A percentile compares a stretch with the other conserved stretches of the same genome.
Evolutionary conservation across 2,113 vertebrate species (phyloP).

Genomic region (Mixornis gularis): DNA sequence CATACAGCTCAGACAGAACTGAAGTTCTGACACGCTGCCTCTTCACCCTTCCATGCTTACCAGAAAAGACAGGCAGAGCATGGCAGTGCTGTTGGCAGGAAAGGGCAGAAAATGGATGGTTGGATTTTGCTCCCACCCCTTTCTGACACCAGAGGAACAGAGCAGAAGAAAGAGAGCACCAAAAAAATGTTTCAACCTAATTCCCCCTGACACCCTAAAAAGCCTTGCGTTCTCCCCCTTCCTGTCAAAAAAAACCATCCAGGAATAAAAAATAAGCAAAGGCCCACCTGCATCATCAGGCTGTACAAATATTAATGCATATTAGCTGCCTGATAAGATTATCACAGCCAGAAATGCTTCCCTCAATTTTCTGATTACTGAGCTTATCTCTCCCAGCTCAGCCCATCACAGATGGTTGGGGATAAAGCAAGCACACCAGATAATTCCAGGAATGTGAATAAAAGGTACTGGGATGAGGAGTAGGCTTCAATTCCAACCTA

Average conservation of each 20-base stretch:
- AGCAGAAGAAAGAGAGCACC: background rate
- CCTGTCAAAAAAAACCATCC: background rate
- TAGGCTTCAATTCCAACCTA: constrained; percentile 37
- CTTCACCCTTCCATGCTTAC: background rate
- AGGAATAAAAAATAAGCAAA: constrained; percentile 10
- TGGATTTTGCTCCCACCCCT: background rate
- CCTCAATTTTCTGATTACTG: constrained; percentile 73
- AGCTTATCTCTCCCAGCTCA: constrained; percentile 60
- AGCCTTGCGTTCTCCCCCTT: background rate
- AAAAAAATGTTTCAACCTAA: background rate
- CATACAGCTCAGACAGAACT: background rate
- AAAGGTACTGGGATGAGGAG: background rate
- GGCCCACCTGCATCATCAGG: constrained; percentile 36
- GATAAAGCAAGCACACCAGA: constrained; percentile 55
- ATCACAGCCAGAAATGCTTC: constrained; percentile 67
- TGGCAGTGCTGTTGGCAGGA: background rate
- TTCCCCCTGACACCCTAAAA: background rate
- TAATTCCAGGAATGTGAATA: constrained; percentile 54
- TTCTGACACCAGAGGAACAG: background rate
- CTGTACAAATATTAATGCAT: constrained; percentile 57
- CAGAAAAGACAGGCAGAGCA: background rate
- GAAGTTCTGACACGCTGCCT: background rate
- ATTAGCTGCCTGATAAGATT: constrained; percentile 65
- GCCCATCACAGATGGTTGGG: constrained; percentile 64
- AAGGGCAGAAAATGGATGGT: background rate